A percentile compares a stretch with the other conserved stretches of the same genome.
phyloP scores from a whole-genome alignment of 2,888 invertebrate genomes.

The Achlya flavicornis region DNA sequence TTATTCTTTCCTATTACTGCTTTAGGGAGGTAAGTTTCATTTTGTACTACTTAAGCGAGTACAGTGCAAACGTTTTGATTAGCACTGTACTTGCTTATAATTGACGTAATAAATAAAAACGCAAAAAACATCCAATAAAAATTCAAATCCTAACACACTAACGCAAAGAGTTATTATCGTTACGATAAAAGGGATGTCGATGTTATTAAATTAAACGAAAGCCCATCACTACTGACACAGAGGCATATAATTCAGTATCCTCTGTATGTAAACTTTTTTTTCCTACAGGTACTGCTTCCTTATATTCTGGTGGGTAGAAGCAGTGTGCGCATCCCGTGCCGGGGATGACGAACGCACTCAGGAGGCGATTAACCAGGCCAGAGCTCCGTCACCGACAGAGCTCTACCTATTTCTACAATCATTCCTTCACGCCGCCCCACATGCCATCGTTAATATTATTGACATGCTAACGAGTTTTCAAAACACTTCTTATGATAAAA shows the following conservation, averaged over 20 bases:
- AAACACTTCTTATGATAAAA: slow-evolving; percentile 85
- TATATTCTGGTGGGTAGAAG: slow-evolving; percentile 91
- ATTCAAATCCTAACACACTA: no score
- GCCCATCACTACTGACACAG: no score
- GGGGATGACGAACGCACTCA: slow-evolving; percentile 83
- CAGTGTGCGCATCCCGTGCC: slow-evolving; percentile 80
- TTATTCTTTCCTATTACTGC: slow-evolving; percentile 85
- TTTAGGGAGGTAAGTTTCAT: slow-evolving; percentile 82
- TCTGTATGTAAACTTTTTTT: not conserved
- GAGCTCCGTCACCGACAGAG: slow-evolving; percentile 88
- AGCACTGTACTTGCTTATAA: no score
- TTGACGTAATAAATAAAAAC: no score
- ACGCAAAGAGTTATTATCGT: no score
- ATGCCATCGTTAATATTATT: slow-evolving; percentile 82
- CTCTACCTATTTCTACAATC: slow-evolving; percentile 91
- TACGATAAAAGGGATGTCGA: no score
- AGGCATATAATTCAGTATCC: no score
- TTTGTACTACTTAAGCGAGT: not conserved
- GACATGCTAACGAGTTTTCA: slow-evolving; percentile 85
- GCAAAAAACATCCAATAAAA: no score
- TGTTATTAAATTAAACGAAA: no score
- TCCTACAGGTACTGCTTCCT: slow-evolving; percentile 86
- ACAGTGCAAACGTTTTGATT: no score
- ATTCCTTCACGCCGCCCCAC: slow-evolving; percentile 90
- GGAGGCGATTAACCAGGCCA: slow-evolving; percentile 84